Evolutionary conservation across 2,797 vertebrate species (phyloP).

Genomic region (Graptemys geographica): DNA sequence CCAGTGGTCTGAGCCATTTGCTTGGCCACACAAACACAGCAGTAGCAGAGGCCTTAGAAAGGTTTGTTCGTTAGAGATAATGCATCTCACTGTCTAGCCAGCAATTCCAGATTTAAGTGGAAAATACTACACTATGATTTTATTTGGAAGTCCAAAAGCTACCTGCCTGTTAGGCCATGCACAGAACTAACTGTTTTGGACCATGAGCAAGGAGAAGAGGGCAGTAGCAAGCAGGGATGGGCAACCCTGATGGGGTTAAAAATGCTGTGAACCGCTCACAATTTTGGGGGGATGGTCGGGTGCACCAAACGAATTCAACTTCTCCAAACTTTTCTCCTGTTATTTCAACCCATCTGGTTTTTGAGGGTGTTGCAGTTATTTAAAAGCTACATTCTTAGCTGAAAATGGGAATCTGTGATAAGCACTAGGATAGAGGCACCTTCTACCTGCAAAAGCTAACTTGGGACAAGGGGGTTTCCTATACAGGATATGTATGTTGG

Average conservation of each 20-base stretch:
- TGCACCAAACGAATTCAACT: not conserved
- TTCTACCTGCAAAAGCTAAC: rapidly evolving
- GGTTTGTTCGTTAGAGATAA: not conserved
- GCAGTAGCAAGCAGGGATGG: not conserved
- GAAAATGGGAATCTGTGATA: not conserved
- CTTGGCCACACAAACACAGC: not conserved
- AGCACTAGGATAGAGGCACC: not conserved
- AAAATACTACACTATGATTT: not conserved
- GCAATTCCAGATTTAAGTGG: not conserved
- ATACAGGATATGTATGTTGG: rapidly evolving
- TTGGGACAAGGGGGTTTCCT: not conserved
- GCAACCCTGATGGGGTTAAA: rapidly evolving
- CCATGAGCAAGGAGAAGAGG: not conserved
- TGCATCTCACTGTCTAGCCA: not conserved
- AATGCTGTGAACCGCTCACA: not conserved
- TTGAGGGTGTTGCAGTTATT: not conserved
- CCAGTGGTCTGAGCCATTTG: not conserved
- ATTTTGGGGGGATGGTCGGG: not conserved
- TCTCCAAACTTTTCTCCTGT: not conserved
- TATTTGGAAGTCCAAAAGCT: not conserved
- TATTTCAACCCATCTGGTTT: not conserved
- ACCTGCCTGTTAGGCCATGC: not conserved
- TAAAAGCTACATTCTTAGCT: not conserved
- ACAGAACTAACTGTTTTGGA: not conserved
- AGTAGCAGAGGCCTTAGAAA: not conserved